Conservation (phyloP, 1,140 invertebrate species). For the Plectus sambesii region DNA sequence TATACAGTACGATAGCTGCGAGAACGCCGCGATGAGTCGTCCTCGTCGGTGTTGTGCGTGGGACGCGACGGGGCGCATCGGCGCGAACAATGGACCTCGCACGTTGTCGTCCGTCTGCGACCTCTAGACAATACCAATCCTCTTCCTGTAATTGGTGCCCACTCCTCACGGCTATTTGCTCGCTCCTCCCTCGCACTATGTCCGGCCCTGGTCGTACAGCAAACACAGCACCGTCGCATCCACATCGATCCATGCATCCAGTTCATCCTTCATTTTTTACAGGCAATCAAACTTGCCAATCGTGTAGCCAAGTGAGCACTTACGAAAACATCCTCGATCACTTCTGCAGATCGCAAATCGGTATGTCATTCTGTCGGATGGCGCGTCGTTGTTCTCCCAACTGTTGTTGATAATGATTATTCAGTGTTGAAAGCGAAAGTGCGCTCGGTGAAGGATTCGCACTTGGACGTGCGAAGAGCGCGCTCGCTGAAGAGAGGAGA, state of each 20-base stretch:
- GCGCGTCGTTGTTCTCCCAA: neutral
- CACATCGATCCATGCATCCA: neutral
- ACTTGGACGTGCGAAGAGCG: conserved; percentile 11
- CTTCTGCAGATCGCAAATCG: conserved; percentile 56
- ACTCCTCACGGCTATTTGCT: conserved; percentile 11
- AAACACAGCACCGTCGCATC: conserved; percentile 2
- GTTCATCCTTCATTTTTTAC: conserved; percentile 23
- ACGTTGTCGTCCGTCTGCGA: too few species aligned
- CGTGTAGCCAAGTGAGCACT: conserved; percentile 56
- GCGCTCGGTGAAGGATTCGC: conserved; percentile 23
- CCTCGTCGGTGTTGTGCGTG: too few species aligned
- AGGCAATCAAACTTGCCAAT: conserved; percentile 50
- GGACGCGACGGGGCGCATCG: too few species aligned
- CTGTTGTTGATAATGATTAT: conserved; percentile 1
- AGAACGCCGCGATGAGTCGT: too few species aligned
- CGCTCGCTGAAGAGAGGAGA: conserved; percentile 14
- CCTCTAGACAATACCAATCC: too few species aligned
- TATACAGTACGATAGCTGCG: too few species aligned
- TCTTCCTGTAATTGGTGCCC: neutral
- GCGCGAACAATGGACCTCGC: too few species aligned
- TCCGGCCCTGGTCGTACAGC: conserved; percentile 7
- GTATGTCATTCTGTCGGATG: conserved; percentile 44
- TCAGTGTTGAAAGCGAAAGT: conserved; percentile 28
- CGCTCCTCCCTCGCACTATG: conserved; percentile 10
- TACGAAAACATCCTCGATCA: conserved; percentile 59